These are phyloP conservation scores for Chironomus tentans DNA, from an alignment of 2,888 invertebrate genomes.

Conservation along the genomic window DNA sequence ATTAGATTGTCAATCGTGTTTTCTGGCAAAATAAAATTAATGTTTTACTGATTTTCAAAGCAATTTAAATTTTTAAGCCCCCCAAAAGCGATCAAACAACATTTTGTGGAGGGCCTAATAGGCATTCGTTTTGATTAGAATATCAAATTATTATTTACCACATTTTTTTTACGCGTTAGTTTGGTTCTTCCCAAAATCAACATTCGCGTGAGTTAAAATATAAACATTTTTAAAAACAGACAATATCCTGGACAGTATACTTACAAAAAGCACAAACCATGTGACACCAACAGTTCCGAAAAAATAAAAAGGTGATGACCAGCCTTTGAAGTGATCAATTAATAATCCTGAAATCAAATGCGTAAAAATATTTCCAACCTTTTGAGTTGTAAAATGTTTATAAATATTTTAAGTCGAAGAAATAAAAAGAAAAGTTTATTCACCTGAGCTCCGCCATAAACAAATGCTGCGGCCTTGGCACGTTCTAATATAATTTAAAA, in stretches of 20 bases:
- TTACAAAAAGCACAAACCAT: conserved; percentile 55
- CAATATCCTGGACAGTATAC: too few species aligned
- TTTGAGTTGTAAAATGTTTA: background rate
- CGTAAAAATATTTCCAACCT: conserved; percentile 43
- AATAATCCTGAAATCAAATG: conserved; percentile 54
- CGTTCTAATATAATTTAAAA: conserved; percentile 42
- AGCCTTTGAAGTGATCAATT: conserved; percentile 52
- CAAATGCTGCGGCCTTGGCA: conserved; percentile 59
- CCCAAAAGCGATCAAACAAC: too few species aligned
- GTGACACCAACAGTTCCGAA: conserved; percentile 57
- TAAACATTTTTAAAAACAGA: too few species aligned
- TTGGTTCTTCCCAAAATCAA: too few species aligned
- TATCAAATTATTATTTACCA: background rate
- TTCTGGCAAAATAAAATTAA: too few species aligned
- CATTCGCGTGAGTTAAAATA: too few species aligned
- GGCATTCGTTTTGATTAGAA: too few species aligned
- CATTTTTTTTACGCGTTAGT: background rate
- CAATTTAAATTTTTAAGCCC: too few species aligned
- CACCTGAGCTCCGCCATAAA: conserved; percentile 58
- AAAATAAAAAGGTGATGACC: conserved; percentile 65
- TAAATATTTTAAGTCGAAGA: conserved; percentile 20
- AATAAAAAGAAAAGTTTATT: conserved; percentile 27
- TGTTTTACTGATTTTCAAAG: too few species aligned
- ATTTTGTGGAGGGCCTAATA: too few species aligned
- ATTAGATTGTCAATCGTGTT: too few species aligned